phyloP scores from a whole-genome alignment of 2,113 vertebrate species.

The Cariama cristata region DNA sequence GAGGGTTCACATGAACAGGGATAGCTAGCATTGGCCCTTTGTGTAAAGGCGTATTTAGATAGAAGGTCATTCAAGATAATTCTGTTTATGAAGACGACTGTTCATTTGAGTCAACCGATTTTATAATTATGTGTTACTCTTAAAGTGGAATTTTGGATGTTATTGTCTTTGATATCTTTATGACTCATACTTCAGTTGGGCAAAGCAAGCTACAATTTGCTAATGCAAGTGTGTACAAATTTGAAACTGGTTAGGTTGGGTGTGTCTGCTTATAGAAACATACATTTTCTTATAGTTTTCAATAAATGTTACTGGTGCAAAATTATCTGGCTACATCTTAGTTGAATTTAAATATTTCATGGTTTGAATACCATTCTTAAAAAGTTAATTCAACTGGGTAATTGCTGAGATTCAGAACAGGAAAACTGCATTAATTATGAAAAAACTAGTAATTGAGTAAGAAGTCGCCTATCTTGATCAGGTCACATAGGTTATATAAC shows the following conservation, averaged over 20 bases:
- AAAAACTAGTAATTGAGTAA: not conserved
- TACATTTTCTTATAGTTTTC: constrained; percentile 36
- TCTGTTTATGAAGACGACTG: constrained; percentile 36
- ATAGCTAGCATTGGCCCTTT: not conserved
- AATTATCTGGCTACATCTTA: not conserved
- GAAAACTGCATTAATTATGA: not conserved
- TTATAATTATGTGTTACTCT: constrained; percentile 61
- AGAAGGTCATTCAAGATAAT: constrained; percentile 37
- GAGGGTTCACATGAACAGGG: not conserved
- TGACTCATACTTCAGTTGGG: constrained; percentile 67
- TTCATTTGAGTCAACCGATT: constrained; percentile 49
- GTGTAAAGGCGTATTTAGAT: not conserved
- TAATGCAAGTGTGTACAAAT: constrained; percentile 73
- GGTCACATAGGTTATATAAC: not conserved
- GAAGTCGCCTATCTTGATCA: not conserved
- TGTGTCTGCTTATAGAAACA: constrained; percentile 68
- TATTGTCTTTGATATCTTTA: constrained; percentile 69
- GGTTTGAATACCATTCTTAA: not conserved
- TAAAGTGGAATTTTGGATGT: constrained; percentile 57
- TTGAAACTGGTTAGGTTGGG: constrained; percentile 75
- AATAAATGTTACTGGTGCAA: not conserved
- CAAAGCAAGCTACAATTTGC: constrained; percentile 69
- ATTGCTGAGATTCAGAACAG: not conserved
- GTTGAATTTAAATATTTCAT: not conserved
- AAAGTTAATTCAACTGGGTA: not conserved